Evolutionary conservation across 2,797 vertebrate species (phyloP).

Genomic region (Bufotes viridis): DNA sequence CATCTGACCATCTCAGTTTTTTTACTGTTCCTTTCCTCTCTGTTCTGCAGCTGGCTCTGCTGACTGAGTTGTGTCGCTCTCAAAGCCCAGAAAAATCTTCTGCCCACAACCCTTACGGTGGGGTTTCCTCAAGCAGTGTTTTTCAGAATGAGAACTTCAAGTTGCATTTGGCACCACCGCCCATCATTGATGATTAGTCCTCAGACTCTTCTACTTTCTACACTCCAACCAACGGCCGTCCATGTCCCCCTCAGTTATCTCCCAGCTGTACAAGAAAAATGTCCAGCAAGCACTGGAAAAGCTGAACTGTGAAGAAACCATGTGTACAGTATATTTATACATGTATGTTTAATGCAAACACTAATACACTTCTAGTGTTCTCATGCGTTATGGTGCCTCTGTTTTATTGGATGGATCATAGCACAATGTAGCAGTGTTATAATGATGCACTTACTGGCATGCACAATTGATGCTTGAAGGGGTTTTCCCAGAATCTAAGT

Average conservation of each 20-base stretch:
- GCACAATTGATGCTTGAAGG: too few species aligned
- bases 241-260: neutral
- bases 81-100: slow-evolving; percentile 76
- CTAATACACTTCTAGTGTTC: slow-evolving; percentile 7
- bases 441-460: neutral
- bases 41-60: slow-evolving; percentile 85
- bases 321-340: slow-evolving; percentile 36
- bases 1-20: too few species aligned
- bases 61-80: slow-evolving; percentile 83
- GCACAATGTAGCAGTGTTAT: neutral
- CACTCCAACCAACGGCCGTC: neutral
- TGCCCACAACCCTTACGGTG: slow-evolving; percentile 74
- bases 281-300: neutral
- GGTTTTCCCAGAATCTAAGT: too few species aligned
- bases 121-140: slow-evolving; percentile 75
- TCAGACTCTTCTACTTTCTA: neutral
- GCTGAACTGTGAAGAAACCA: neutral
- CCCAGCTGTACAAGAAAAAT: neutral
- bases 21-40: neutral
- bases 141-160: slow-evolving; percentile 88
- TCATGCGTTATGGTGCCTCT: neutral
- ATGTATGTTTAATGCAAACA: slow-evolving; percentile 27
- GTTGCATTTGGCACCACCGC: slow-evolving; percentile 88
- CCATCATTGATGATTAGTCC: slow-evolving; percentile 79
- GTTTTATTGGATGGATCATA: neutral